phyloP scores from a whole-genome alignment of 2,797 vertebrate species.

The Cheirogaleus major region DNA sequence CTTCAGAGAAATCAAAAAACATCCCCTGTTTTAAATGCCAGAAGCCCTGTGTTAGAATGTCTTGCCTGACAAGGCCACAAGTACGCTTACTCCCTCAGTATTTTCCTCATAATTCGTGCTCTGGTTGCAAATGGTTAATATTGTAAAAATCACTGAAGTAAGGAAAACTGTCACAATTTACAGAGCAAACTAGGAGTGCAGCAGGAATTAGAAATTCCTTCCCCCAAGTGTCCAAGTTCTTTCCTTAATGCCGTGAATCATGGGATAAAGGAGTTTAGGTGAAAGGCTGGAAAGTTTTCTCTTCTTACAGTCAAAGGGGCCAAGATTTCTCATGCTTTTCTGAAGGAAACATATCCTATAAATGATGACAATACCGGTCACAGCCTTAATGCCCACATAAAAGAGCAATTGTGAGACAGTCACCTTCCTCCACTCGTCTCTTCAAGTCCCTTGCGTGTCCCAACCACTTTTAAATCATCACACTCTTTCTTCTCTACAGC shows the following conservation, averaged over 20 bases:
- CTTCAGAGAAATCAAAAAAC: neutral
- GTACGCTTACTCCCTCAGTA: neutral
- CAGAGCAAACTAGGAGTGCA: neutral
- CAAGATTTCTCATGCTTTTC: constrained; percentile 48
- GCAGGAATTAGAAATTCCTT: neutral
- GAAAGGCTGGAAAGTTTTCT: constrained; percentile 44
- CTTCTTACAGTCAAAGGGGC: constrained; percentile 19
- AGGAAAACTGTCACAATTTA: neutral
- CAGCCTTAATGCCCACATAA: constrained; percentile 60
- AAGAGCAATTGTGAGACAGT: constrained; percentile 39
- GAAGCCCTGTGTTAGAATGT: neutral
- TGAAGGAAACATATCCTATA: constrained; percentile 39
- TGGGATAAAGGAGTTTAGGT: neutral
- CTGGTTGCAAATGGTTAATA: neutral
- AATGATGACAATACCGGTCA: constrained; percentile 66
- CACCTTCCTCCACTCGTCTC: constrained; percentile 26
- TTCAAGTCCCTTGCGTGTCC: constrained; percentile 16
- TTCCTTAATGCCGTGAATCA: neutral
- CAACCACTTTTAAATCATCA: constrained; percentile 51
- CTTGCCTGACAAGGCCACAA: neutral
- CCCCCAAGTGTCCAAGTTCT: neutral
- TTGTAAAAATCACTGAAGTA: neutral
- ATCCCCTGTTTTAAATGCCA: neutral
- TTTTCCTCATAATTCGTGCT: neutral
- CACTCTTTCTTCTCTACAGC: constrained; percentile 58